Base-by-base conservation (phyloP, 35 echinoderm and acorn worm species). In the Diadema setosum region DNA sequence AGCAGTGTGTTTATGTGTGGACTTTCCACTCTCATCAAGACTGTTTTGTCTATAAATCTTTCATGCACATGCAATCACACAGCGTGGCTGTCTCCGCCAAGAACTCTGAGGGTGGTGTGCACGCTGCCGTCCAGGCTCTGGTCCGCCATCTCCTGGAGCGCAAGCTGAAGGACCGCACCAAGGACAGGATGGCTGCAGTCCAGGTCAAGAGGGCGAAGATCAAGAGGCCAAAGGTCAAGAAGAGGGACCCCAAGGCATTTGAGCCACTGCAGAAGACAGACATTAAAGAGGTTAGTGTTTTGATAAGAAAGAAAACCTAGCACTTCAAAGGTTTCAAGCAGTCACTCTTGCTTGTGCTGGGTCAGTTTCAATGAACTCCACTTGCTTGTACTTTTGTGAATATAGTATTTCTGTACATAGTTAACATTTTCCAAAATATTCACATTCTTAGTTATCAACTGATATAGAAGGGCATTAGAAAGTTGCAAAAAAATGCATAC, bases 1-100 rank as follows among this genome's bases (percentile, higher is more conserved):
- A 29, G 23, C 23, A 70, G 3, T 14, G 18, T 45, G 20, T 46
- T 48, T 2, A 25, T 45, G 0, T 23, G 45, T n/a, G 16, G 39
- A 44, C 21, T 43, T 21, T 81, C 3, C 23, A 21, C 27, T 44
- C 18, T 18, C 41, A 70, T 49, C 23, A 48, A 5, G 24, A 65
- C 5, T 5, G 24, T 65, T 73, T 43, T 39, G 20, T n/a, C n/a
- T n/a, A n/a, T n/a, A n/a, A n/a, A n/a, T n/a, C n/a, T n/a, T n/a
- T n/a, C n/a, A n/a, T n/a, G n/a, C n/a, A n/a, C n/a, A n/a, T 81
- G n/a, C n/a, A 83, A 6, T 75, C 15, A 81, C 65, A 14, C 81
- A 98, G 96, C 84, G 96, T 98, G 58, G 92, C 92, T 17, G 96
- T 98, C 57, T 98, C 96, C 20, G 96, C 96, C 32, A 98, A 94